Evolutionary conservation across 1,140 invertebrate species (phyloP), one percentile per base, ranked within the genome.

Genomic region (Anadara kagoshimensis): DNA sequence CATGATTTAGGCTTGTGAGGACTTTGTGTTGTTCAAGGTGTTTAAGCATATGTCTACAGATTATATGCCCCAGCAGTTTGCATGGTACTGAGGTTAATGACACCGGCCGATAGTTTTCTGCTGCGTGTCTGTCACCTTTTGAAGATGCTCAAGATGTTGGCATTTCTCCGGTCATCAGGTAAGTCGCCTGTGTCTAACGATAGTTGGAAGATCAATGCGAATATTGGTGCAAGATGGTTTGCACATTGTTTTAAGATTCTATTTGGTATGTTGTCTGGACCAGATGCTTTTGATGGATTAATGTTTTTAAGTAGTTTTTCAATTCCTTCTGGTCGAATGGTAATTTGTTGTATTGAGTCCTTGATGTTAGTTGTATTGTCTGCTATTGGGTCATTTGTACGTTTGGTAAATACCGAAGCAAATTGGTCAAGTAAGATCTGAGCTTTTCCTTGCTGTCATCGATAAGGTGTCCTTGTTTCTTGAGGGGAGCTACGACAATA

Each of bases 381-480:
- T 11, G 61, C 41, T 29, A 63, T 2, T 45, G n/a, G 4, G 18
- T 3, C 5, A 3, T 14, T 16, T 63, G 41, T 63, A 7, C 45
- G 1, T 49, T 53, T 67, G 18, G 77, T 76, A 57, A 78, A 76
- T 14, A 73, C 77, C 11, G 73, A 69, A 24, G 59, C 45, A 54
- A 78, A 78, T 49, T 78, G 73, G 4, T 77, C 53, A 10, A 77
- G 18, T 22, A 78, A 56, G 11, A 73, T 69, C 16, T 78, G 10
- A 5, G 73, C 70, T 36, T 78, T 16, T 47, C 44, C 43, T 74
- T 65, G 26, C 66, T 51, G 41, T 78, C 75, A 47, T 49, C 70
- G 12, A 65, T 20, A 5, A 78, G 58, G 14, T 65, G 67, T 4
- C 63, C 67, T 22, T 72, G 67, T 22, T 69, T 56, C 53, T 73